Base-by-base conservation (phyloP, 2,113 vertebrate genomes). In the Sinocyclocheilus anophthalmus region DNA sequence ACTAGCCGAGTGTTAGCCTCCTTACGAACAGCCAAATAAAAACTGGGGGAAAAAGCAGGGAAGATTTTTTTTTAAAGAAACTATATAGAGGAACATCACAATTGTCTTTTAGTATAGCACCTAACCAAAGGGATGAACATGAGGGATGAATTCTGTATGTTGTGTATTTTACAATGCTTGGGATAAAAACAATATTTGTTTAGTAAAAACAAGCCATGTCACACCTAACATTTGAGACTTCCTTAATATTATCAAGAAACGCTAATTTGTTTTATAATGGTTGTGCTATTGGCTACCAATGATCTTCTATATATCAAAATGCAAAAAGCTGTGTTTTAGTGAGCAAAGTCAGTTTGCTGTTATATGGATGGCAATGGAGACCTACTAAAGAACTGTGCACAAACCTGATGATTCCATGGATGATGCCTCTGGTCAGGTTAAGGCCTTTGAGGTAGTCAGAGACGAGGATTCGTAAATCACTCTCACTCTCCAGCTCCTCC, bases 371-470 rank as follows among this genome's bases (percentile, higher is more conserved):
- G 10, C 30, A 55, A 30, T 30, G 18, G 26, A 78, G 76, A 78
- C 8, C 26, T 37, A 45, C 45, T 50, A 11, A 48, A 24, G 45
- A 30, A 55, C 76, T 63, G 33, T 42, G 18, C 1, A 61, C 95
- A 63, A 89, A 99, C 98, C 95, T 97, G 90, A 99, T 97, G 88
- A 99, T 97, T 85, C 98, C 97, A 76, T 95, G 95, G 67, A 98
- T 93, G 72, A 93, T 91, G n/a, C 33, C 96, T 92, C 95, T 96
- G 88, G 87, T 95, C 67, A 96, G 88, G 90, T 96, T 98, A 90
- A 98, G 90, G 59, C 95, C 94, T 92, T 95, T 98, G 65, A 99
- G 93, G 92, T 99, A 99, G 94, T 97, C 97, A 48, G 94, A 92
- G 30, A 98, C 94, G 87, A 99, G 96, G 91, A 99, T 91, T 0